Base-by-base conservation (phyloP, 2,888 invertebrate genomes). In the Drosophila cyrtoloma region DNA sequence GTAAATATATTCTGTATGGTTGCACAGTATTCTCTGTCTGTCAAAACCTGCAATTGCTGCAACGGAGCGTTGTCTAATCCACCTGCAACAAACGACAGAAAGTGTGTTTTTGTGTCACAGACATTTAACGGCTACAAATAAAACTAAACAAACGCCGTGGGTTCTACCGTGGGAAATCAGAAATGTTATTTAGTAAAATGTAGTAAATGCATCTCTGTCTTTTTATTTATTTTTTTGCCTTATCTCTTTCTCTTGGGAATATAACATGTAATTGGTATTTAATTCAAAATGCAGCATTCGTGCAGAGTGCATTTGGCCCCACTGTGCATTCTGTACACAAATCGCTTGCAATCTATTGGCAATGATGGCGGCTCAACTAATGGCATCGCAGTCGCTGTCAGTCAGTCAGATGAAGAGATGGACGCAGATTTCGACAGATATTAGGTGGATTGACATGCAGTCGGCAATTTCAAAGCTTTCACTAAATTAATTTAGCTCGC, bases 401-500 rank as follows among this genome's bases (percentile, higher is more conserved):
- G 62, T 64, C 66, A 60, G 56, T 51, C 64, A 39, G 53, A 60
- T 71, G 58, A 58, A 70, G 69, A 60, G 74, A 59, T 81, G 79
- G 67, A 74, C 74, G 65, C 33, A 53, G 51, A 59, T 58, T 61
- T 58, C 39, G 67, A 64, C 74, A 83, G 66, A 68, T 65, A 68
- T 81, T 77, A 55, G 71, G 39, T 53, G 44, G 39, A 78, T 60
- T 53, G 82, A 64, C 62, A 70, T 78, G 64, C 79, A 75, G 64
- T 59, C 58, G 71, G 60, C 60, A 76, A 55, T 65, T 77, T 77
- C 77, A 77, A 83, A 82, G 86, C 86, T 75, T 77, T 82, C 82
- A 85, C 90, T 89, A 91, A 89, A 89, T 89, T 88, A 89, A 89
- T 91, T 89, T 84, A 80, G 79, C 88, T 79, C 75, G 75, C 86